These are phyloP conservation scores for Serrognathus titanus DNA, from an alignment of 2,888 invertebrate genomes.

Conservation along the genomic window DNA sequence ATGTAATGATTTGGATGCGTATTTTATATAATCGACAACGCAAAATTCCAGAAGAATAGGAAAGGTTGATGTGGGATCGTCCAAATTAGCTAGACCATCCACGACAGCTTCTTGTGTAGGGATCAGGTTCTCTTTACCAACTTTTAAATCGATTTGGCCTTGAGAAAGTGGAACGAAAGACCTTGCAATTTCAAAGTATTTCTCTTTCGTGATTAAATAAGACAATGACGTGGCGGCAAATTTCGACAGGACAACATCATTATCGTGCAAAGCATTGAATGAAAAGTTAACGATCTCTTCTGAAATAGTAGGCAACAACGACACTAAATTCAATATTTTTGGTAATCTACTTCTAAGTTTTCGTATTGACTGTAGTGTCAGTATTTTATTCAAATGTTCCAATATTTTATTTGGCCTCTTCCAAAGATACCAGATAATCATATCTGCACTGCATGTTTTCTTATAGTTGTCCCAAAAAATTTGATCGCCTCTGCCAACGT, in stretches of 20 bases:
- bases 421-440: not conserved
- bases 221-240: not conserved
- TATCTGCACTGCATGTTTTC: not conserved
- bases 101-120: not conserved
- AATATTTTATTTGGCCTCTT: not conserved
- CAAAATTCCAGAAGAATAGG: conserved; percentile 13
- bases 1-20: conserved; percentile 5
- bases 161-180: not conserved
- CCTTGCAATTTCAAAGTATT: not conserved
- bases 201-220: not conserved
- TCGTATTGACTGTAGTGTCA: not conserved
- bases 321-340: too few species aligned
- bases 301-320: too few species aligned
- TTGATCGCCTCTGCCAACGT: not conserved
- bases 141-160: not conserved
- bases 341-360: too few species aligned
- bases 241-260: not conserved
- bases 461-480: conserved; percentile 1
- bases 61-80: not conserved
- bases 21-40: conserved; percentile 13
- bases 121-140: not conserved
- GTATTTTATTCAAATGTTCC: not conserved
- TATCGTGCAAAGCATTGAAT: not conserved
- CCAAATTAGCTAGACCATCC: conserved; percentile 6
- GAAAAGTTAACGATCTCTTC: too few species aligned